Conservation (phyloP, 2,888 invertebrate species). For the Labia minor region DNA sequence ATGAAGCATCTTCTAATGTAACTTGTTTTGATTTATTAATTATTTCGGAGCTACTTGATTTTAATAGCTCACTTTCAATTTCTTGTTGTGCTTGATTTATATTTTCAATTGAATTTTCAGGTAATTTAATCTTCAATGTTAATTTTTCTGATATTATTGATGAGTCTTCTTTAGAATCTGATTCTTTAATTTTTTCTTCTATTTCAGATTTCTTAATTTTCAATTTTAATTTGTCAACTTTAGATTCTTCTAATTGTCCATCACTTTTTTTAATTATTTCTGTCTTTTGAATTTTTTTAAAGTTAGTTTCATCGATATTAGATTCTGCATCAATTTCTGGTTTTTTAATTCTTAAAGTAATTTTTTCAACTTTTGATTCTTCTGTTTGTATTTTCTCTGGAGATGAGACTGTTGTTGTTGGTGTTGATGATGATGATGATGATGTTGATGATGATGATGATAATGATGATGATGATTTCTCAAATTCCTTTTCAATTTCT, state of each 20-base stretch:
- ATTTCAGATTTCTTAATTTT: conserved; percentile 54
- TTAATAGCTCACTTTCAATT: no score
- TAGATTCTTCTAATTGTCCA: conserved; percentile 41
- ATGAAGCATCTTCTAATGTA: no score
- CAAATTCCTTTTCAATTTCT: neutral
- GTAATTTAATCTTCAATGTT: conserved; percentile 19
- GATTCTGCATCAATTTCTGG: conserved; percentile 3
- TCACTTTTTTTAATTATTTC: conserved; percentile 41
- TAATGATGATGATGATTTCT: no score
- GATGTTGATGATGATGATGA: no score
- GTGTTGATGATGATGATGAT: no score
- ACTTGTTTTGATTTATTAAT: no score
- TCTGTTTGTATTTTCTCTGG: neutral
- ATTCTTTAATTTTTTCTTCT: conserved; percentile 40
- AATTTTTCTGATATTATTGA: conserved; percentile 19
- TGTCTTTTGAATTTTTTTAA: conserved; percentile 17
- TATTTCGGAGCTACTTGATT: no score
- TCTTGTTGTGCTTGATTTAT: no score
- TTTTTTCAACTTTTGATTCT: conserved; percentile 20
- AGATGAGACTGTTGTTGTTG: neutral
- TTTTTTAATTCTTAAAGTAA: conserved; percentile 19
- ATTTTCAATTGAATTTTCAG: neutral
- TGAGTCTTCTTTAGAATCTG: neutral
- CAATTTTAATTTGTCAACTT: conserved; percentile 44
- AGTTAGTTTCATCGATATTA: neutral